Evolutionary conservation across 2,888 invertebrate species (phyloP).

Genomic region (Polia nebulosa): DNA sequence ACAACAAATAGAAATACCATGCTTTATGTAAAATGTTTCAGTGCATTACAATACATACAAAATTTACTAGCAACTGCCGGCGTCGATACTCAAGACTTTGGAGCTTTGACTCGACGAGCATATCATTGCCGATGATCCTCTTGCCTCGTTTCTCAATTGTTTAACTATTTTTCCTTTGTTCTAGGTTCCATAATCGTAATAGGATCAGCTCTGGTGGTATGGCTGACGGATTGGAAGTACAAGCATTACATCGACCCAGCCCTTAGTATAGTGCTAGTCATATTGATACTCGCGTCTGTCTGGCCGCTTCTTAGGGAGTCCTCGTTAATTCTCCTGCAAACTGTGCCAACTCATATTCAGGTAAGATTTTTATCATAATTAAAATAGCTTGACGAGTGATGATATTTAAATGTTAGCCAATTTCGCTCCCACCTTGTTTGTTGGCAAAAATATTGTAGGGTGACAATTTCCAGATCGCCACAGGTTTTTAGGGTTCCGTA

Average conservation of each 20-base stretch:
- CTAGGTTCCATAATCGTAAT: constrained; percentile 97
- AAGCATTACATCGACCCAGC: constrained; percentile 98
- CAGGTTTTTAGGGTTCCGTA: too few relatives aligned
- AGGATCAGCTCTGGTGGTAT: constrained; percentile 95
- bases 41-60: too few relatives aligned
- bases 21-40: not conserved
- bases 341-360: constrained; percentile 99
- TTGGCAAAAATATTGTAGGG: too few relatives aligned
- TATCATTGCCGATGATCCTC: too few relatives aligned
- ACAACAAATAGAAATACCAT: not conserved
- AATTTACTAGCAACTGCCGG: too few relatives aligned
- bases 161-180: constrained; percentile 81
- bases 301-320: constrained; percentile 98
- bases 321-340: constrained; percentile 98
- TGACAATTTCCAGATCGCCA: too few relatives aligned
- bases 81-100: too few relatives aligned
- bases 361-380: constrained; percentile 75
- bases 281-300: constrained; percentile 96
- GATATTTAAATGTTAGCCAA: too few relatives aligned
- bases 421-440: too few relatives aligned
- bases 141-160: too few relatives aligned
- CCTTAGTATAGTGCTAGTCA: constrained; percentile 96
- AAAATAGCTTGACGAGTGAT: not conserved
- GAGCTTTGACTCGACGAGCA: too few relatives aligned
- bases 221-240: constrained; percentile 95